A percentile compares a stretch with the other conserved stretches of the same genome.
phyloP scores from a whole-genome alignment of 2,113 vertebrate species.

The Xiphophorus maculatus region DNA sequence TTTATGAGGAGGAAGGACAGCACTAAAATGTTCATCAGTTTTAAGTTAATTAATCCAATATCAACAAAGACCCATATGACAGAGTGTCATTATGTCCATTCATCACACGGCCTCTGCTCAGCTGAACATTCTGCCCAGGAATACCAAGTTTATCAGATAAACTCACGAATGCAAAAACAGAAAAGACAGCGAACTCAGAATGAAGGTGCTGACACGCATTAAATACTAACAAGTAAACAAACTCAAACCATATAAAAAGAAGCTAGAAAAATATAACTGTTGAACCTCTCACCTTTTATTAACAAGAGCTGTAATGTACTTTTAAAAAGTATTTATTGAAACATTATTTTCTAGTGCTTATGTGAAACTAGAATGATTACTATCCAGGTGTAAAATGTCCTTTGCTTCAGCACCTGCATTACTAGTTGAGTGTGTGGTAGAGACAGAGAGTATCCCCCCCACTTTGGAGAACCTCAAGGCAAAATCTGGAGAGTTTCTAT shows the following conservation, averaged over 20 bases:
- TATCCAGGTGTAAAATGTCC: not conserved
- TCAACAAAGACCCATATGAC: not conserved
- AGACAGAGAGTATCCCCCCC: not conserved
- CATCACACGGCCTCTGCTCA: not conserved
- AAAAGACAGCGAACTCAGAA: not conserved
- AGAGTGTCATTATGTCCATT: not conserved
- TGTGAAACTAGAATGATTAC: too few relatives aligned
- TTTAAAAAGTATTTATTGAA: not conserved
- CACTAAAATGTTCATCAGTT: not conserved
- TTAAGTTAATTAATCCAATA: not conserved
- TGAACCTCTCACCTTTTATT: not conserved
- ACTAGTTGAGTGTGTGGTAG: not conserved
- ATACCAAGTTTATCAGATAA: not conserved
- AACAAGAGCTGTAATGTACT: not conserved
- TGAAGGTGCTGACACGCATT: not conserved
- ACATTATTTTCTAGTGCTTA: not conserved
- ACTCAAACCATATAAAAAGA: not conserved
- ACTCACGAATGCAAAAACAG: not conserved
- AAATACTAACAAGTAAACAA: not conserved
- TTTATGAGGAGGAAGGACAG: not conserved
- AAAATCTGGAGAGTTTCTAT: not conserved
- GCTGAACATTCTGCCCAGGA: not conserved
- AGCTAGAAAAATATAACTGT: not conserved
- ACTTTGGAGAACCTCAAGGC: not conserved
- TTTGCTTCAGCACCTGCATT: not conserved